Conservation (phyloP, 2,888 invertebrate genomes). For the Tachina lurida region DNA sequence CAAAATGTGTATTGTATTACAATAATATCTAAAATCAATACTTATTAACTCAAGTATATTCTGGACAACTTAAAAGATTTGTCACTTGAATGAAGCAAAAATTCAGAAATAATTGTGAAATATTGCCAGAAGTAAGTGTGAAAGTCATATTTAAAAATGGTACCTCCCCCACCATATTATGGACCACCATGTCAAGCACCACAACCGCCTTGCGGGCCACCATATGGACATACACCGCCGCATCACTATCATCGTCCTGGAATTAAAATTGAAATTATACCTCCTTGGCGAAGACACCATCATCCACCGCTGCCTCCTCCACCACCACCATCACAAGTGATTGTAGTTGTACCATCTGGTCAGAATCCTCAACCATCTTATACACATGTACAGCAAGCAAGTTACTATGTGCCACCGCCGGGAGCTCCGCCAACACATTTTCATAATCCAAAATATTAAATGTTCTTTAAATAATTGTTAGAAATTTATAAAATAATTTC, state of each 20-base stretch:
- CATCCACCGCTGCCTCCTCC: slow-evolving; percentile 67
- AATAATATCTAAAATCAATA: no score
- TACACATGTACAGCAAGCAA: neutral
- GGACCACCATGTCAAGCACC: slow-evolving; percentile 20
- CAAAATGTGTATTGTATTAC: no score
- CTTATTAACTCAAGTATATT: no score
- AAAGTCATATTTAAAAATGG: neutral
- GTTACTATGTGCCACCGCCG: neutral
- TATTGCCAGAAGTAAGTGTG: no score
- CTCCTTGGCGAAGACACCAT: slow-evolving; percentile 63
- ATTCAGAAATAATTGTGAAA: no score
- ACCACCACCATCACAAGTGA: slow-evolving; percentile 40
- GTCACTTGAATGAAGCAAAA: no score
- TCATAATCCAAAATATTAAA: slow-evolving; percentile 31
- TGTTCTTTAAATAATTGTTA: neutral
- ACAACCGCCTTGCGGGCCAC: slow-evolving; percentile 69
- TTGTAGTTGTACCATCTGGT: slow-evolving; percentile 65
- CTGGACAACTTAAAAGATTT: no score
- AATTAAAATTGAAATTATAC: slow-evolving; percentile 78
- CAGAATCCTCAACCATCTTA: neutral
- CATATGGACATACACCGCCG: slow-evolving; percentile 45
- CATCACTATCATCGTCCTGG: slow-evolving; percentile 77
- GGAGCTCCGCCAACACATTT: slow-evolving; percentile 20
- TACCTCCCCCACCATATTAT: slow-evolving; percentile 40
- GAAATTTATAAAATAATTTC: no score